A percentile compares a stretch with the other conserved stretches of the same genome.
These are phyloP conservation scores for Ivindomyrus marchei DNA, from an alignment of 2,113 vertebrate genomes.

Conservation along the genomic window DNA sequence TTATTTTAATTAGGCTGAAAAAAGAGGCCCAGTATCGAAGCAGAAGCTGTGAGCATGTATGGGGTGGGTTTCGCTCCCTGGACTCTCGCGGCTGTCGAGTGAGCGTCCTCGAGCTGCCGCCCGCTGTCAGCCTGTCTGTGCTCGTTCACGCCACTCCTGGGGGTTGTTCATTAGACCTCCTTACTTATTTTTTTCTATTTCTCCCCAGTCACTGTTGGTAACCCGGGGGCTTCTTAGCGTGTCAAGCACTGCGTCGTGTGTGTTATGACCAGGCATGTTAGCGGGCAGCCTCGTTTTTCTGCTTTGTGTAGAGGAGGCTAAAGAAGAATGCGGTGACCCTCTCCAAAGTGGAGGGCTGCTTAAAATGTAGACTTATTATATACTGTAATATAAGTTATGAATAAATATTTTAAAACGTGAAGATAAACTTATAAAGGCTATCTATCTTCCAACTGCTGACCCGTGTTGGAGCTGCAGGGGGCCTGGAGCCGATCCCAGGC, in stretches of 20 bases:
- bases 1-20: not conserved
- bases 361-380: not conserved
- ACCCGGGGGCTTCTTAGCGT: not conserved
- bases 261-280: not conserved
- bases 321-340: not conserved
- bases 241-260: not conserved
- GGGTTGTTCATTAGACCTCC: not conserved
- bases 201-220: not conserved
- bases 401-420: not conserved
- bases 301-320: not conserved
- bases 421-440: not conserved
- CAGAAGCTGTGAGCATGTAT: not conserved
- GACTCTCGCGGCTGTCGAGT: not conserved
- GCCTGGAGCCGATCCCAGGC: not conserved
- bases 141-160: not conserved
- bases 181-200: not conserved
- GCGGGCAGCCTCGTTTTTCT: not conserved
- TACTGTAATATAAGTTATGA: not conserved
- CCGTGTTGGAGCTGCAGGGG: not conserved
- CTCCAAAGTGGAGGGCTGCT: not conserved
- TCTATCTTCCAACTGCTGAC: not conserved
- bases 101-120: not conserved
- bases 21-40: not conserved
- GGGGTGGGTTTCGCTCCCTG: not conserved
- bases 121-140: not conserved